Conservation (phyloP, 2,888 invertebrate species). For the Erannis defoliaria region DNA sequence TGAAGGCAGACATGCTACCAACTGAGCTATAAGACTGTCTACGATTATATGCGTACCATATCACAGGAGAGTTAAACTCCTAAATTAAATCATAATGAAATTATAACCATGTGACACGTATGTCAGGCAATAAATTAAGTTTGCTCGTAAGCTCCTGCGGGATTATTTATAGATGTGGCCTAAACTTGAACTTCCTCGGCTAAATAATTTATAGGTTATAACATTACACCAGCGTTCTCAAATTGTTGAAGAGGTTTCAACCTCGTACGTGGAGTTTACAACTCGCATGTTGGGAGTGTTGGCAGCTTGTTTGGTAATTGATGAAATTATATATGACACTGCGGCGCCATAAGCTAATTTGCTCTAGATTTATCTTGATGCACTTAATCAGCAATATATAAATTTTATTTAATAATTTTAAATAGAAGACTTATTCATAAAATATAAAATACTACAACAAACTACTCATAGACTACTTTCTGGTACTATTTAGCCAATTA, state of each 20-base stretch:
- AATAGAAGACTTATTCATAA: too few relatives aligned
- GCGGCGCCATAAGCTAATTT: neutral
- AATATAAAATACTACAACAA: too few relatives aligned
- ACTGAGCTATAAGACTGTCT: too few relatives aligned
- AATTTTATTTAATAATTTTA: too few relatives aligned
- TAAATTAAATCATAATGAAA: conserved; percentile 35
- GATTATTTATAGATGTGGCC: conserved; percentile 64
- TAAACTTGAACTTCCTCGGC: conserved; percentile 63
- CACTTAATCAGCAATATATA: neutral
- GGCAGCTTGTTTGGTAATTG: conserved; percentile 42
- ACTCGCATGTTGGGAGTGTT: conserved; percentile 49
- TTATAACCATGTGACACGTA: conserved; percentile 35
- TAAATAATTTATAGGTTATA: conserved; percentile 68
- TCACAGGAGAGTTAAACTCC: conserved; percentile 39
- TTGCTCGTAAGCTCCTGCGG: conserved; percentile 51
- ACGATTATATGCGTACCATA: conserved; percentile 44
- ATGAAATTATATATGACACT: conserved; percentile 30
- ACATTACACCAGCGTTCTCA: conserved; percentile 56
- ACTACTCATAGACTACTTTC: too few relatives aligned
- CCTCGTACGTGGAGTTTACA: conserved; percentile 49
- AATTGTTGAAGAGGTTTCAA: conserved; percentile 65
- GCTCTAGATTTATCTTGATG: neutral
- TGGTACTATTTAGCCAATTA: too few relatives aligned
- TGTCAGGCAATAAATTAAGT: conserved; percentile 53
- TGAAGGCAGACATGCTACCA: too few relatives aligned